phyloP scores from a whole-genome alignment of 2,888 invertebrate species.

The Epinotia brunnichana region DNA sequence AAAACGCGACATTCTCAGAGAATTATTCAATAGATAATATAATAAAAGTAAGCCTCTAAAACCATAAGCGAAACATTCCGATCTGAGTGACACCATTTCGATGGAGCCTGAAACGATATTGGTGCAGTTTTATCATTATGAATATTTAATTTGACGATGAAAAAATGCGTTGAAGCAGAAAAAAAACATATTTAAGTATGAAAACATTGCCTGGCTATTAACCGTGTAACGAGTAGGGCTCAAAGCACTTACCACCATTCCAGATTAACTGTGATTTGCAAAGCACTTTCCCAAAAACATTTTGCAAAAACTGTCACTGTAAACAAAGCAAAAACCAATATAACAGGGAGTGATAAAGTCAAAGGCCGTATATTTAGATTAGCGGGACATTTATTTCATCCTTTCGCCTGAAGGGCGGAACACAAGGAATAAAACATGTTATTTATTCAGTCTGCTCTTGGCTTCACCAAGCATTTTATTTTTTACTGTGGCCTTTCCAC shows the following conservation, averaged over 20 bases:
- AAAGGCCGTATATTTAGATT: conserved; percentile 28
- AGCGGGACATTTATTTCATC: conserved; percentile 26
- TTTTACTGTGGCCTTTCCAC: not conserved
- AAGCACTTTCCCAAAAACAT: not conserved
- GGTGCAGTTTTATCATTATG: too few species aligned
- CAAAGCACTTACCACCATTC: too few species aligned
- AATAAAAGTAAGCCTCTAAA: not conserved
- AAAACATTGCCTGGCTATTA: too few species aligned
- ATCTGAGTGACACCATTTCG: not conserved
- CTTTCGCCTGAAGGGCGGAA: conserved; percentile 11
- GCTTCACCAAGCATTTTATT: not conserved
- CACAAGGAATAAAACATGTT: conserved; percentile 17
- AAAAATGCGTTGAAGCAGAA: too few species aligned
- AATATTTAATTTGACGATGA: too few species aligned
- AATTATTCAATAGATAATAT: not conserved
- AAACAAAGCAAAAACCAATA: conserved; percentile 2
- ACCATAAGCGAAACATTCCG: conserved; percentile 2
- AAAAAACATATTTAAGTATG: too few species aligned
- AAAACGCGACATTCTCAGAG: not conserved
- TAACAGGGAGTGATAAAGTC: conserved; percentile 14
- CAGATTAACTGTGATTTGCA: too few species aligned
- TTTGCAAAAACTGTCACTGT: not conserved
- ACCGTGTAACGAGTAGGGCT: too few species aligned
- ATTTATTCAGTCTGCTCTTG: conserved; percentile 11
- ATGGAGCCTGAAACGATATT: too few species aligned